Conservation (phyloP, 2,888 invertebrate species). For the Aricia artaxerxes region DNA sequence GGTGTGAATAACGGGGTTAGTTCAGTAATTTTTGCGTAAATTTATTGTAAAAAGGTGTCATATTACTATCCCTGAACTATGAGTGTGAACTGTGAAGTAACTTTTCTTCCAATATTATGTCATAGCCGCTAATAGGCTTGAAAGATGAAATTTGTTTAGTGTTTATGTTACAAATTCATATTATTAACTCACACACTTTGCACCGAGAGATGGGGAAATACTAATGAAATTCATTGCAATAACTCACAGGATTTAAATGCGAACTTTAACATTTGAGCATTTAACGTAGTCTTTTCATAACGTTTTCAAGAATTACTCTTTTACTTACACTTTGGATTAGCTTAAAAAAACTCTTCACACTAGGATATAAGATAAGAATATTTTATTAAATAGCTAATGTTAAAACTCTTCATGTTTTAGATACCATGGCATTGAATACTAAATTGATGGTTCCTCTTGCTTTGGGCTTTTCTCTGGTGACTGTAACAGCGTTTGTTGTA, state of each 20-base stretch:
- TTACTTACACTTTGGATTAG: background rate
- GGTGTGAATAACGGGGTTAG: constrained; percentile 11
- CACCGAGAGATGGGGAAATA: background rate
- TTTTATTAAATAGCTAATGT: background rate
- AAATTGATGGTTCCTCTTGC: constrained; percentile 78
- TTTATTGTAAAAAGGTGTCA: constrained; percentile 54
- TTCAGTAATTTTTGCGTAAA: constrained; percentile 25
- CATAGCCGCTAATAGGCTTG: constrained; percentile 69
- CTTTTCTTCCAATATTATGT: constrained; percentile 71
- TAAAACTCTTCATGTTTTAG: background rate
- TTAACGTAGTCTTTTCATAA: background rate
- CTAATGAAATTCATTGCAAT: background rate
- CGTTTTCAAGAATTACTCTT: constrained; percentile 1
- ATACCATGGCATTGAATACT: constrained; percentile 55
- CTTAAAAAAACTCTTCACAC: background rate
- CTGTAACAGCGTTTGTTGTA: constrained; percentile 84
- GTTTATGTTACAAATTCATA: background rate
- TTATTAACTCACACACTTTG: background rate
- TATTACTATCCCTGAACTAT: constrained; percentile 50
- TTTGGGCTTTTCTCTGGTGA: constrained; percentile 84
- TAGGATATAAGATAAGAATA: background rate
- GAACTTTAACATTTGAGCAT: background rate
- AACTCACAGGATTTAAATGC: background rate
- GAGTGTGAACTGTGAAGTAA: constrained; percentile 54
- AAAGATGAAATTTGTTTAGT: constrained; percentile 14